phyloP scores from a whole-genome alignment of 2,888 invertebrate genomes.

The Hydropsyche betteni region DNA sequence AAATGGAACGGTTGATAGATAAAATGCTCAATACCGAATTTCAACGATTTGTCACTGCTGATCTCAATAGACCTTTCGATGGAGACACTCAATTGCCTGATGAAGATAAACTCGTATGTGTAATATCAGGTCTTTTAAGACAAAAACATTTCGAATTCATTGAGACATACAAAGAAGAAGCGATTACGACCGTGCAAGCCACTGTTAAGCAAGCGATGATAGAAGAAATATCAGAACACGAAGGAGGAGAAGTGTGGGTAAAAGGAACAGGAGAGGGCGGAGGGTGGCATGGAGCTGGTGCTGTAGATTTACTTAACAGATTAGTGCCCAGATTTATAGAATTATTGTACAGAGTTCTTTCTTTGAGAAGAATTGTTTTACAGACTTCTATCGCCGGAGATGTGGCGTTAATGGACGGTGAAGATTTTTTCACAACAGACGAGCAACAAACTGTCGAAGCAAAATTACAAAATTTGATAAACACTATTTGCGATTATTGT shows the following conservation, averaged over 20 bases:
- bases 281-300: conserved; percentile 41
- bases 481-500: conserved; percentile 88
- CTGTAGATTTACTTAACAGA: conserved; percentile 70
- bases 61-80: conserved; percentile 83
- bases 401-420: conserved; percentile 69
- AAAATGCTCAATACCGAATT: conserved; percentile 97
- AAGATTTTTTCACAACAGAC: conserved; percentile 74
- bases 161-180: conserved; percentile 86
- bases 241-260: conserved; percentile 64
- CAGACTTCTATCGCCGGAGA: conserved; percentile 74
- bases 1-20: conserved; percentile 95
- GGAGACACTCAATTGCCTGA: conserved; percentile 72
- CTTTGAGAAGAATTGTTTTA: conserved; percentile 79
- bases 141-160: conserved; percentile 90
- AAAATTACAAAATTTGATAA: conserved; percentile 79
- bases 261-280: conserved; percentile 48
- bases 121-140: conserved; percentile 89
- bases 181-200: conserved; percentile 87
- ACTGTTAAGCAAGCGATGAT: conserved; percentile 89
- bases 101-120: conserved; percentile 86
- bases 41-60: conserved; percentile 87
- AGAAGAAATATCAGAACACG: conserved; percentile 72
- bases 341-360: conserved; percentile 77
- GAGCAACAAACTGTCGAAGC: conserved; percentile 76
- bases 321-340: conserved; percentile 73